Conservation (phyloP, 2,888 invertebrate genomes). For the Drosophila antonietae region DNA sequence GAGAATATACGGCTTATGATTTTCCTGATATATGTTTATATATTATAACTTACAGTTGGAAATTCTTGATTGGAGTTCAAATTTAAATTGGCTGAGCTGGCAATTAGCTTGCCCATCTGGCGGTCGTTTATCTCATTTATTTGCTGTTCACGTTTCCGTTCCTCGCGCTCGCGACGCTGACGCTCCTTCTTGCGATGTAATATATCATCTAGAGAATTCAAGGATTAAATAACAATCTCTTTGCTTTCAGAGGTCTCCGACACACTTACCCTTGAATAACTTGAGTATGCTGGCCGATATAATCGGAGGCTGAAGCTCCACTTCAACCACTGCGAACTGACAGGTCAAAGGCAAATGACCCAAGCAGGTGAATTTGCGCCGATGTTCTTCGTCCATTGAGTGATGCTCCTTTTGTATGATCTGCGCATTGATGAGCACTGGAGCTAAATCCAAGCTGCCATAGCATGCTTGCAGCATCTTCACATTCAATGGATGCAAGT, state of each 20-base stretch:
- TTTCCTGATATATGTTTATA: neutral
- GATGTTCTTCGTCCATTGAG: slow-evolving; percentile 93
- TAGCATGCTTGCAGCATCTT: slow-evolving; percentile 95
- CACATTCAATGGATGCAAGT: slow-evolving; percentile 95
- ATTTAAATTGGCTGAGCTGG: slow-evolving; percentile 88
- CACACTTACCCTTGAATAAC: slow-evolving; percentile 88
- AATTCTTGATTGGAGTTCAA: slow-evolving; percentile 85
- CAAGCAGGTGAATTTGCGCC: slow-evolving; percentile 90
- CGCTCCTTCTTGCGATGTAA: slow-evolving; percentile 89
- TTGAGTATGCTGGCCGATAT: slow-evolving; percentile 89
- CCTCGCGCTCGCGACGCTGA: slow-evolving; percentile 90
- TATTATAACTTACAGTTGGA: slow-evolving; percentile 85
- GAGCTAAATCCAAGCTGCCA: slow-evolving; percentile 92
- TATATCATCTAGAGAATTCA: slow-evolving; percentile 87
- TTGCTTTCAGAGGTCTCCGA: neutral
- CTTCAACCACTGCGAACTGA: slow-evolving; percentile 95
- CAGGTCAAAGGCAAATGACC: slow-evolving; percentile 96
- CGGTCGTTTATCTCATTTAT: slow-evolving; percentile 90
- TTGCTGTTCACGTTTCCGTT: slow-evolving; percentile 91
- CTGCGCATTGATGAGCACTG: slow-evolving; percentile 89
- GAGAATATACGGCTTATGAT: neutral
- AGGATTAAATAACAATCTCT: neutral
- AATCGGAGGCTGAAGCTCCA: slow-evolving; percentile 90
- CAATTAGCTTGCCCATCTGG: slow-evolving; percentile 88
- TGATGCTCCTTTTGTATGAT: slow-evolving; percentile 95